Conservation (phyloP, 1,140 invertebrate genomes). For the Pseudomyrmex flavicornis region DNA sequence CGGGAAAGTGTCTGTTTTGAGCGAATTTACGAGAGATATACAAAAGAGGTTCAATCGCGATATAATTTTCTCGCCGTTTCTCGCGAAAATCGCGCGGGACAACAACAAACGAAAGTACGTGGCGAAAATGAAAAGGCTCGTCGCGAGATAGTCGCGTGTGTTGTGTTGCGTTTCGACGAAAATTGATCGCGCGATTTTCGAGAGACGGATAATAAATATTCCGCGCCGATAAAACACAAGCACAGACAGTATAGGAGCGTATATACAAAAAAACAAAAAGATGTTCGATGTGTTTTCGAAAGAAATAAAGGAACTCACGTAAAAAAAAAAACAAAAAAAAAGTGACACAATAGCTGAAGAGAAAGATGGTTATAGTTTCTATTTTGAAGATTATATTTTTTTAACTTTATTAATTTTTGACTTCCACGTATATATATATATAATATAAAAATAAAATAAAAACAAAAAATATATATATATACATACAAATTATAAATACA, state of each 20-base stretch:
- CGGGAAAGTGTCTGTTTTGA: slow-evolving; percentile 22
- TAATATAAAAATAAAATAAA: slow-evolving; percentile 55
- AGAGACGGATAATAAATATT: slow-evolving; percentile 39
- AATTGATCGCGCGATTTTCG: slow-evolving; percentile 40
- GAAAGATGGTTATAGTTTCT: slow-evolving; percentile 78
- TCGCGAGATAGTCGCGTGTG: too few relatives aligned
- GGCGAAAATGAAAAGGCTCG: too few relatives aligned
- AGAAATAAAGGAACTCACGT: slow-evolving; percentile 48
- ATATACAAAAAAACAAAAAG: slow-evolving; percentile 63
- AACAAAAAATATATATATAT: slow-evolving; percentile 59
- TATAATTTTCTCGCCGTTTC: slow-evolving; percentile 41
- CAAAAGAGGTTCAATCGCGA: slow-evolving; percentile 35
- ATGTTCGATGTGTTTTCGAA: slow-evolving; percentile 74
- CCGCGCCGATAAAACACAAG: slow-evolving; percentile 38
- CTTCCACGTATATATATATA: slow-evolving; percentile 72
- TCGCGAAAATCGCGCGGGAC: slow-evolving; percentile 23
- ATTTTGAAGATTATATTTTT: slow-evolving; percentile 81
- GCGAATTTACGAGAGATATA: slow-evolving; percentile 31
- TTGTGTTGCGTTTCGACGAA: background rate
- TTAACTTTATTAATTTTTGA: slow-evolving; percentile 80
- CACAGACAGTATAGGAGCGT: slow-evolving; percentile 42
- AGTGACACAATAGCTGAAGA: slow-evolving; percentile 72
- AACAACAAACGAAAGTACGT: background rate
- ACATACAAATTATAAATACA: slow-evolving; percentile 66
- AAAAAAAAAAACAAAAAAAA: slow-evolving; percentile 49